Percentiles rank a stretch among this genome's conserved stretches.
These are phyloP conservation scores for Ailurus styani DNA, from an alignment of 2,113 vertebrate species.

Conservation along the genomic window DNA sequence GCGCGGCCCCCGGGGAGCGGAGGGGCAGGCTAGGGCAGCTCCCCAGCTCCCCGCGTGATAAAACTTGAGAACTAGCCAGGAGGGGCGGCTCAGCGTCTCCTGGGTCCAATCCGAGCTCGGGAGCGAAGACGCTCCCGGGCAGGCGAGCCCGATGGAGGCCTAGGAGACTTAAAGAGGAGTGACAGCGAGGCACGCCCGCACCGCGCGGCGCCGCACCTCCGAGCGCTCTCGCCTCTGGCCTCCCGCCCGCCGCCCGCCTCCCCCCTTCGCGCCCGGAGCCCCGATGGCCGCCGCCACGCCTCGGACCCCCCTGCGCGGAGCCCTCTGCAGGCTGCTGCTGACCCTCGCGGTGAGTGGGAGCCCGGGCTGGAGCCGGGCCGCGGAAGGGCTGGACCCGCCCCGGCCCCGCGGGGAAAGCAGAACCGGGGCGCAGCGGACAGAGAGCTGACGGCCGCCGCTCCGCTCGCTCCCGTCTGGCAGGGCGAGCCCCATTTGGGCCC, in stretches of 20 bases:
- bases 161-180: background rate
- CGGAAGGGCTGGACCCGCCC: background rate
- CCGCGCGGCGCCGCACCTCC: background rate
- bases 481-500: background rate
- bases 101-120: background rate
- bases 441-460: background rate
- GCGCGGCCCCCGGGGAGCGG: background rate
- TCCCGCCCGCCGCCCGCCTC: background rate
- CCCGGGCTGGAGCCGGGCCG: accelerated
- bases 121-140: background rate
- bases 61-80: constrained; percentile 67
- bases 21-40: constrained; percentile 64
- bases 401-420: accelerated
- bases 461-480: background rate
- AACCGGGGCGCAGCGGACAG: accelerated
- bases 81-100: constrained; percentile 41
- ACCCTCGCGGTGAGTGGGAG: constrained; percentile 54
- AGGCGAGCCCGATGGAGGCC: background rate
- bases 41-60: constrained; percentile 29
- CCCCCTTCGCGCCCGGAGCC: background rate
- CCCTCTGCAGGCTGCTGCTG: background rate
- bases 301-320: background rate
- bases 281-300: background rate
- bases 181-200: background rate
- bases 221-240: accelerated